These are phyloP conservation scores for Melanotaenia maccullochi DNA, from an alignment of 2,797 vertebrate genomes.

Conservation along the genomic window DNA sequence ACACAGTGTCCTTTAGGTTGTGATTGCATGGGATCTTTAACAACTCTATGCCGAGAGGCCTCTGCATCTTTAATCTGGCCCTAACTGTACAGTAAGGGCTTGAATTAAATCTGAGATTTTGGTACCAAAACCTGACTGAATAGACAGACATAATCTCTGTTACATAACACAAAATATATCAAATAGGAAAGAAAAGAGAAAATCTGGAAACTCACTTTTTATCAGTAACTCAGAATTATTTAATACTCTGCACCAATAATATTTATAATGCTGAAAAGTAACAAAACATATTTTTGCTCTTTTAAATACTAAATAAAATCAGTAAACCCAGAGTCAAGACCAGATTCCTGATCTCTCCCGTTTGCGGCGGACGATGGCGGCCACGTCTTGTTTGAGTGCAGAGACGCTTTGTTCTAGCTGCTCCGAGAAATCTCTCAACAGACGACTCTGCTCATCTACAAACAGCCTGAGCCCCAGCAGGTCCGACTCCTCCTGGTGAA, in stretches of 20 bases:
- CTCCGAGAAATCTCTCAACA: slow-evolving; percentile 80
- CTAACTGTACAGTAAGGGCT: too few species aligned
- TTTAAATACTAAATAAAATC: not conserved
- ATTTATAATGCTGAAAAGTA: not conserved
- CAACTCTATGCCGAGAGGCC: too few species aligned
- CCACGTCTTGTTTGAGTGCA: slow-evolving; percentile 88
- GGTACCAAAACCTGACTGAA: not conserved
- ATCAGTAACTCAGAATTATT: not conserved
- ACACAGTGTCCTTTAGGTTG: too few species aligned
- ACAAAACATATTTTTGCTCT: not conserved
- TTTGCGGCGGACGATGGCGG: slow-evolving; percentile 34
- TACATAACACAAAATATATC: too few species aligned
- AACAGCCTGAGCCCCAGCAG: slow-evolving; percentile 83
- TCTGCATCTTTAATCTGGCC: too few species aligned
- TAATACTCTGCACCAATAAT: not conserved
- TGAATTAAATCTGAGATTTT: too few species aligned
- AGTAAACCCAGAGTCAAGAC: slow-evolving; percentile 56
- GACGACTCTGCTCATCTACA: slow-evolving; percentile 82
- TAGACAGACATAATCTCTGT: not conserved
- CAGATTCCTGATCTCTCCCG: slow-evolving; percentile 67
- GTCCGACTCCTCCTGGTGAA: slow-evolving; percentile 87
- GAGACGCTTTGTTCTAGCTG: slow-evolving; percentile 86
- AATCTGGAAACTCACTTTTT: not conserved
- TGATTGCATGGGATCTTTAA: too few species aligned
- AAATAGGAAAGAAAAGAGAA: too few species aligned